Base-by-base conservation (phyloP, 2,797 vertebrate genomes). In the Sternotherus odoratus region DNA sequence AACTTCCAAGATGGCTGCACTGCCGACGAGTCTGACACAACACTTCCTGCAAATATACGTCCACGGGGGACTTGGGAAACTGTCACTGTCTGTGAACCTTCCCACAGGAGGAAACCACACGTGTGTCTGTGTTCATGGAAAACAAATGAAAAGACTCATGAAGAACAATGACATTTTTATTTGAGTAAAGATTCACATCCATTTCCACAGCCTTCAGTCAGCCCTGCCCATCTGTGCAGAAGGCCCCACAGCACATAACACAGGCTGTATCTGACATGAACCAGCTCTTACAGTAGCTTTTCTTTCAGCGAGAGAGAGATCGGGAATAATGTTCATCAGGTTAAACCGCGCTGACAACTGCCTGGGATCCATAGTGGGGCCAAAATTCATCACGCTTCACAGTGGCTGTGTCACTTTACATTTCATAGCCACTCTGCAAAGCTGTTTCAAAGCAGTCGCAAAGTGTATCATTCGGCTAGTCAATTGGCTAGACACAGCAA, bases 321-420 rank as follows among this genome's bases (percentile, higher is more conserved):
- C 17, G 9, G 43, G 12, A 12, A 46, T 28, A 46, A 30, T 30
- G 43, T 16, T 48, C 72, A 10, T 39, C 36, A 6, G 16, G 43
- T 48, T 16, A 30, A 3, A 30, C n/a, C 4, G 60, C 5, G 6
- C 60, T n/a, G 30, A 15, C 33, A 17, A 63, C 16, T n/a, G 60
- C 8, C 33, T 17, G 33, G 33, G 33, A 33, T 7, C 60, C 33
- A n/a, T 33, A 9, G 30, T 36, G n/a, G n/a, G n/a, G 17, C 74
- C n/a, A 51, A 48, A 28, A 9, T 28, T 12, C 56, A 33, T 21
- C 2, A 0, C n/a, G 7, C 3, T 2, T 49, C 5, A 1, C 0
- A 0, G 60, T 63, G 63, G 49, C 17, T 60, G 30, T 2, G 1
- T 43, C 11, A 63, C 0, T 0, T n/a, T 13, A 8, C 5, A 43